Percentiles rank a stretch among this genome's conserved stretches.
Conservation (phyloP, 2,113 vertebrate species). For the Siniperca chuatsi region DNA sequence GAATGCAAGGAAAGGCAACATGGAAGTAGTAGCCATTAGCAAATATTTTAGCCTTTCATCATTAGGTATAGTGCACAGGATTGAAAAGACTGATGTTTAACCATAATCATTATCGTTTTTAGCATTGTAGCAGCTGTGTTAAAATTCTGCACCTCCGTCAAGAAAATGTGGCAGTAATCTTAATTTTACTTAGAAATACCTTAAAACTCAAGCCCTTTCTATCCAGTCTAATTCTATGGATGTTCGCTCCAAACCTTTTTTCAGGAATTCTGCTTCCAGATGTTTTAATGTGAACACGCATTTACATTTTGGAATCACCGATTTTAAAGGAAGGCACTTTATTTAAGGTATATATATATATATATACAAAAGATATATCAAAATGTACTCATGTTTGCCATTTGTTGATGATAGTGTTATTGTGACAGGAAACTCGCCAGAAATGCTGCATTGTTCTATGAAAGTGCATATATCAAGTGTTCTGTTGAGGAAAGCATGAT, state of each 20-base stretch:
- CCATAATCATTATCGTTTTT: neutral
- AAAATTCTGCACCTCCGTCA: neutral
- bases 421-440: constrained; percentile 71
- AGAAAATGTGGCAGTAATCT: neutral
- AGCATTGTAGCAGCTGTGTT: neutral
- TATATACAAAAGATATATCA: constrained; percentile 53
- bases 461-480: constrained; percentile 67
- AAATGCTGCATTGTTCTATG: constrained; percentile 74
- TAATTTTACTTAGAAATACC: neutral
- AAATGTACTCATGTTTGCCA: constrained; percentile 66
- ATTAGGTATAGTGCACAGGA: neutral
- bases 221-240: constrained; percentile 52
- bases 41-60: constrained; percentile 13
- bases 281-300: constrained; percentile 55
- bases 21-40: neutral
- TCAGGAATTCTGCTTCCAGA: constrained; percentile 76
- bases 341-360: constrained; percentile 72
- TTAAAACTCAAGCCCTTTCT: constrained; percentile 35
- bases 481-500: constrained; percentile 77
- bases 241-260: constrained; percentile 70
- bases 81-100: neutral
- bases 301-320: constrained; percentile 67
- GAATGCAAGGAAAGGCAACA: neutral
- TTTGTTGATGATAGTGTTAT: constrained; percentile 64
- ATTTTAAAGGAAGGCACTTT: constrained; percentile 85